These are phyloP conservation scores for Cylindroiulus punctatus DNA, from an alignment of 2,888 invertebrate genomes.

Conservation along the genomic window DNA sequence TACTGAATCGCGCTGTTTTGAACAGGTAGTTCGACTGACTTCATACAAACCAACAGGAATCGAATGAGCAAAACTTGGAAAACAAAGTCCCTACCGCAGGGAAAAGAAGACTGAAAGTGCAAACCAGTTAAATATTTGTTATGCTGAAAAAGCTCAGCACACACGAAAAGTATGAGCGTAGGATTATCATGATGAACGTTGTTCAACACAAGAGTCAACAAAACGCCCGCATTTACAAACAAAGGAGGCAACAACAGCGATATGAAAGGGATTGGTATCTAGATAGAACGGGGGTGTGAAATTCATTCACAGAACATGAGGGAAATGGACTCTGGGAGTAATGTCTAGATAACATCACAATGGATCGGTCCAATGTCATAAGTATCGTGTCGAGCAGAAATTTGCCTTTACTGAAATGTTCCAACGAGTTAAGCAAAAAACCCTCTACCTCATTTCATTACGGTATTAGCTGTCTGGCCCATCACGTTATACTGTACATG, in stretches of 20 bases:
- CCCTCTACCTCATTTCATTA: too few species aligned
- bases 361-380: not conserved
- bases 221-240: conserved; percentile 45
- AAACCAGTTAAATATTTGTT: conserved; percentile 47
- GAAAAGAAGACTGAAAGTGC: not conserved
- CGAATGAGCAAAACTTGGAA: not conserved
- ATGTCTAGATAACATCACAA: not conserved
- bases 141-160: not conserved
- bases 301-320: conserved; percentile 9
- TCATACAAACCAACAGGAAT: not conserved
- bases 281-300: not conserved
- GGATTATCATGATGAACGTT: conserved; percentile 25
- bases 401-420: not conserved
- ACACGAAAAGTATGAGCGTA: not conserved
- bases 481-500: too few species aligned
- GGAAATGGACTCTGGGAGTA: not conserved
- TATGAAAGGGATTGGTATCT: not conserved
- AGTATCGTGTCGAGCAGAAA: not conserved
- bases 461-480: too few species aligned
- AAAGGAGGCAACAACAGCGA: conserved; percentile 15
- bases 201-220: conserved; percentile 26
- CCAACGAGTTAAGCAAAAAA: not conserved
- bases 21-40: not conserved
- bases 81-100: not conserved
- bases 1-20: too few species aligned